These are phyloP conservation scores for Drosophila oshimai DNA, from an alignment of 1,140 invertebrate species.

Conservation along the genomic window DNA sequence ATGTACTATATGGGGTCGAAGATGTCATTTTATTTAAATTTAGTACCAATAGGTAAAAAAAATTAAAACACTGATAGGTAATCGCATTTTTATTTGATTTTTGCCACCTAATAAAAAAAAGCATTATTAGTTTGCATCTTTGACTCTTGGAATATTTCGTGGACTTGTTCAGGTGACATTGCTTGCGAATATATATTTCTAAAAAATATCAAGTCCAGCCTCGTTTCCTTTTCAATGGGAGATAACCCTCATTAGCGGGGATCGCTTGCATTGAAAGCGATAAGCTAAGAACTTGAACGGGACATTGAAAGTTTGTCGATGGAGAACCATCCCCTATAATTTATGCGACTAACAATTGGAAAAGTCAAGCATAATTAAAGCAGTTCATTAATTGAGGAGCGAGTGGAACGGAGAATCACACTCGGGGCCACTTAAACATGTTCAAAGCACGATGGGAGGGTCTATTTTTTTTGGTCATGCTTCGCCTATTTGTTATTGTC, in stretches of 20 bases:
- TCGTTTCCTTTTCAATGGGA: neutral
- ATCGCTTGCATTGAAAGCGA: constrained; percentile 31
- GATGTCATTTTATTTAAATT: no score
- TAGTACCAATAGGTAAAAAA: neutral
- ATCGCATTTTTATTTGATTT: neutral
- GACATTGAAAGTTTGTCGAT: neutral
- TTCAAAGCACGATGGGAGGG: neutral
- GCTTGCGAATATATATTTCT: neutral
- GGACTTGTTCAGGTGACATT: no score
- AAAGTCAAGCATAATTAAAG: constrained; percentile 41
- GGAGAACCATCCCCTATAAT: constrained; percentile 9
- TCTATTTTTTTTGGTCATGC: constrained; percentile 20
- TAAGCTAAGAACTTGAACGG: constrained; percentile 19
- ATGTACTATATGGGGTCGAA: no score
- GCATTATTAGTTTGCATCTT: no score
- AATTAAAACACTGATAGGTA: neutral
- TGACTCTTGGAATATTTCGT: no score
- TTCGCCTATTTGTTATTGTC: constrained; percentile 15
- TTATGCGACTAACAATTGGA: constrained; percentile 15
- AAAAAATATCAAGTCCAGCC: neutral
- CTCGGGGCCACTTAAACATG: neutral
- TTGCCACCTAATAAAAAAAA: no score
- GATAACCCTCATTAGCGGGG: constrained; percentile 19
- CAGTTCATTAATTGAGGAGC: constrained; percentile 33
- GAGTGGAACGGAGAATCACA: constrained; percentile 14